Base-by-base conservation (phyloP, 2,797 vertebrate genomes). In the Hypotaenidia philippensis region DNA sequence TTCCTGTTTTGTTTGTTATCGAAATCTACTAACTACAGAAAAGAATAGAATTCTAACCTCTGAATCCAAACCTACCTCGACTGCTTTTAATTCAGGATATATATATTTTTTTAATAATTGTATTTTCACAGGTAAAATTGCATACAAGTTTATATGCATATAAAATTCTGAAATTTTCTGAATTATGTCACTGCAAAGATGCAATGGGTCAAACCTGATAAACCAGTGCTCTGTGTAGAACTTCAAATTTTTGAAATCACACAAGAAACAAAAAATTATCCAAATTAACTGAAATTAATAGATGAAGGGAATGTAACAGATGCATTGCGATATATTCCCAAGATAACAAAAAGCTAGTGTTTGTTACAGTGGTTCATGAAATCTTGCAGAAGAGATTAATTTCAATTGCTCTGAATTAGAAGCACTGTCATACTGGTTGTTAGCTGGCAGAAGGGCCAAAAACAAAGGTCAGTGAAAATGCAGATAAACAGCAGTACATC, bases 391-490 rank as follows among this genome's bases (percentile, higher is more conserved):
- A 91, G 21, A 81, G 52, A 90, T 69, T 92, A 52, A 92, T 92
- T 87, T 84, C 34, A 34, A 3, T 66, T 78, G 29, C 19, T 72
- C 21, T 70, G 49, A 13, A 56, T 69, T 79, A 77, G 38, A 89
- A 79, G 16, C 20, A 45, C 13, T 70, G 92, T 60, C 29, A 50
- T 36, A 70, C 9, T 14, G 82, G 70, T n/a, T 47, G 50, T 53
- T 83, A 94, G 74, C 31, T 75, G 26, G 47, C 8, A 44, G 31
- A 93, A 93, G 18, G 49, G 29, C 36, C 77, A 75, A 88, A 85
- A 93, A 77, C 59, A 95, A 93, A 83, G 26, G 31, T 78, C 80
- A 75, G 23, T 74, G 80, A 59, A 77, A 93, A 92, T 36, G 19
- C 41, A 93, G 66, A 86, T 70, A 92, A 95, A 84, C 61, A 90